These are phyloP conservation scores for Philereme vetulata DNA, from an alignment of 2,888 invertebrate species.

Conservation along the genomic window DNA sequence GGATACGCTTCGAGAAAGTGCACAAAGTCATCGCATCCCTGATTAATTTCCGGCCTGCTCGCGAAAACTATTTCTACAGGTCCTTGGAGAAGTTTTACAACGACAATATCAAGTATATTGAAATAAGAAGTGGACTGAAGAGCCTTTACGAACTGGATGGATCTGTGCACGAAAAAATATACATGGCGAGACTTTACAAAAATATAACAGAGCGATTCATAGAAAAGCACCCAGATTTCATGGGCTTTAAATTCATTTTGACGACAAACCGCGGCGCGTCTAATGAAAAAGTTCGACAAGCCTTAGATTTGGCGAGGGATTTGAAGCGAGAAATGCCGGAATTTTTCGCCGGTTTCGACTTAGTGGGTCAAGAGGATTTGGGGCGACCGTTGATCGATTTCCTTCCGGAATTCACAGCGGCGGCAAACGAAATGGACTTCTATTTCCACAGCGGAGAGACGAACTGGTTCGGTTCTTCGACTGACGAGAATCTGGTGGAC, in stretches of 20 bases:
- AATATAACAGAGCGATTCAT: slow-evolving; percentile 83
- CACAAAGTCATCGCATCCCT: slow-evolving; percentile 80
- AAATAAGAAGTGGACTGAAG: slow-evolving; percentile 85
- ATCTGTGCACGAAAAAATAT: slow-evolving; percentile 73
- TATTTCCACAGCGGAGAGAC: slow-evolving; percentile 94
- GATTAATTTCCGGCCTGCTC: slow-evolving; percentile 85
- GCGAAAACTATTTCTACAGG: slow-evolving; percentile 85
- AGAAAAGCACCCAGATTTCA: slow-evolving; percentile 84
- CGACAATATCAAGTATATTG: slow-evolving; percentile 89
- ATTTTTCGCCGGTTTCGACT: slow-evolving; percentile 90
- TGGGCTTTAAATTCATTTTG: slow-evolving; percentile 87
- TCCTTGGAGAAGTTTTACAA: slow-evolving; percentile 85
- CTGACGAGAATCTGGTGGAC: slow-evolving; percentile 90
- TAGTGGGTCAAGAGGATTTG: slow-evolving; percentile 91
- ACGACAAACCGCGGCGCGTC: slow-evolving; percentile 51
- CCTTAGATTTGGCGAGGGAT: slow-evolving; percentile 59
- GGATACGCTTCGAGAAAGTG: slow-evolving; percentile 83
- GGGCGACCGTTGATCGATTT: slow-evolving; percentile 86
- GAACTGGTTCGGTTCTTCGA: slow-evolving; percentile 86
- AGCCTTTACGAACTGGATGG: slow-evolving; percentile 86
- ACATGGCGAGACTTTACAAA: slow-evolving; percentile 82
- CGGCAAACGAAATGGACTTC: slow-evolving; percentile 83
- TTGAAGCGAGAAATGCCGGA: slow-evolving; percentile 84
- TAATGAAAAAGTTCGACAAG: slow-evolving; percentile 64
- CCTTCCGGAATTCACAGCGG: slow-evolving; percentile 77